Evolutionary conservation across 2,113 vertebrate genomes (phyloP).

Genomic region (Actenoides hombroni): DNA sequence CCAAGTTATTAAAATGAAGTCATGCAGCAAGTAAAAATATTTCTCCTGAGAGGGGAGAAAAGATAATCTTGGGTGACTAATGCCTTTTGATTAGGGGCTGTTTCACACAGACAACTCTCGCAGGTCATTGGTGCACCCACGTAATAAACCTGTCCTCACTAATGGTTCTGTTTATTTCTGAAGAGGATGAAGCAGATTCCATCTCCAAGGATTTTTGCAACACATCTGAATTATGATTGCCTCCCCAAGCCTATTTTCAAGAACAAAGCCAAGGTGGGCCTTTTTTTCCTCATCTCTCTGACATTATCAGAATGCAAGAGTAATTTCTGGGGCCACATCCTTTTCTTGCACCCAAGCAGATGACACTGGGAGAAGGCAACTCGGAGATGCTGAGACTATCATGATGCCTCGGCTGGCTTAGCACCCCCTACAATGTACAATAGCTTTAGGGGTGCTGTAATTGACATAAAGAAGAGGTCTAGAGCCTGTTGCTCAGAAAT

Average conservation of each 20-base stretch:
- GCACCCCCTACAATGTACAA: not conserved
- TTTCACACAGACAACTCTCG: not conserved
- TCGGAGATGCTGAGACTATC: not conserved
- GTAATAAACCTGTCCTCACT: not conserved
- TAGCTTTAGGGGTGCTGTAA: not conserved
- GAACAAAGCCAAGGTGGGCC: slow-evolving; percentile 56
- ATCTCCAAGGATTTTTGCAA: slow-evolving; percentile 71
- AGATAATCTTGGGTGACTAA: not conserved
- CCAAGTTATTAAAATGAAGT: not conserved
- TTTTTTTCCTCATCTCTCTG: not conserved
- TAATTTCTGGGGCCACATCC: not conserved
- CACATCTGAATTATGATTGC: slow-evolving; percentile 62
- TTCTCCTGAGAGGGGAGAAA: not conserved
- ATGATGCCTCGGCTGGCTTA: not conserved
- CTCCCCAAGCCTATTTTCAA: slow-evolving; percentile 61
- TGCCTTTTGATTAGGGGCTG: not conserved
- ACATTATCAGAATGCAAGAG: not conserved
- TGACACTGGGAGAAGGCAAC: not conserved
- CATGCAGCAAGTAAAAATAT: not conserved
- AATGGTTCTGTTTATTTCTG: slow-evolving; percentile 27
- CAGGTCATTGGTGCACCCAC: not conserved
- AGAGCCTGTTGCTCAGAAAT: not conserved
- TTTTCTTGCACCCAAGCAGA: not conserved
- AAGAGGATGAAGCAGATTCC: slow-evolving; percentile 69
- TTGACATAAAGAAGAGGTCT: not conserved